Base-by-base conservation (phyloP, 2,888 invertebrate species). In the Drosophila cyrtoloma region DNA sequence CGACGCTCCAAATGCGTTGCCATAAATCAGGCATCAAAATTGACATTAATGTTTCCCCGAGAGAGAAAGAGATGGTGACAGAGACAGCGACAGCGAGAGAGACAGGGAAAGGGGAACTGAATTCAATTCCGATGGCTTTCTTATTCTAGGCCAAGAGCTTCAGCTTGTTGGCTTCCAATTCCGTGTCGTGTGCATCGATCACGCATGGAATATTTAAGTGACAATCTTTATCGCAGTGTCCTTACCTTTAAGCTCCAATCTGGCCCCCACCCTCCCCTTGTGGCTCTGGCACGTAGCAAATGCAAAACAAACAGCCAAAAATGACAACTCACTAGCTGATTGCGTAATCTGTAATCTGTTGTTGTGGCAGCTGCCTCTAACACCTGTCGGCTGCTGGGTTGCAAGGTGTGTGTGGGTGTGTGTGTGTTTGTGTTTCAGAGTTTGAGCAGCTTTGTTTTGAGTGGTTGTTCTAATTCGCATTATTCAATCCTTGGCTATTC, bases 11-110 rank as follows among this genome's bases (percentile, higher is more conserved):
- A 89, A 89, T 75, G 89, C 85, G 66, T 70, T 76, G 79, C 86
- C 85, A 90, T 88, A 90, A 88, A 88, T 88, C 91, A 88, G 77
- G 75, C 77, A 87, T 82, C 84, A 89, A 89, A 86, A 86, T 89
- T 89, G 82, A 78, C 90, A 89, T 89, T 90, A 90, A 89, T 89
- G 86, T 86, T 77, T 77, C 76, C 88, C 70, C 68, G 57, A 37
- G 44, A 52, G 62, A 26, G 10, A 30, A 19, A 42, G 61, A 53
- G 60, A 56, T 52, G 47, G 19, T 6, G 33, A 42, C 30, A 51
- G 28, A 37, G 26, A 28, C 7, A 47, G 62, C 28, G 30, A 47
- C 14, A 47, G 62, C 30, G 30, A 47, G 9, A 26, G 22, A 26
- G 56, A 9, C n/a, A 16, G 12, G 3, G 6, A 47, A 28, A 67